phyloP scores from a whole-genome alignment of 2,888 invertebrate genomes.

The Salpingus planirostris region DNA sequence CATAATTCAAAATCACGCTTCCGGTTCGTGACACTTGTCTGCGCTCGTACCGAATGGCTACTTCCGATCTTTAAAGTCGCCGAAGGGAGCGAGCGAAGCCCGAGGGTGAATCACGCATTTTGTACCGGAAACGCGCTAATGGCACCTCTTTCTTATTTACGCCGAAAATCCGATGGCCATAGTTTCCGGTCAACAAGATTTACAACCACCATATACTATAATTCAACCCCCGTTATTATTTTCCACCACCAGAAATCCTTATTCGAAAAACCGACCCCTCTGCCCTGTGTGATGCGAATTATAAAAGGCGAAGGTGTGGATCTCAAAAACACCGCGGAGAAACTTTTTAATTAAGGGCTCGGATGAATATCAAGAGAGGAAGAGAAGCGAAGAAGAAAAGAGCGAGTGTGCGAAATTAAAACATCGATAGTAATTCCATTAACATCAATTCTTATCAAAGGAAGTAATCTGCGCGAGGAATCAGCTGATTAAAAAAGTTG shows the following conservation, averaged over 20 bases:
- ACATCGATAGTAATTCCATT: constrained; percentile 42
- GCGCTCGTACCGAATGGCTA: constrained; percentile 36
- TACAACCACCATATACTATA: too few species aligned
- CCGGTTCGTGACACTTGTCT: constrained; percentile 38
- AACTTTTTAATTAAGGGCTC: constrained; percentile 23
- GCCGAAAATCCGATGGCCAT: constrained; percentile 17
- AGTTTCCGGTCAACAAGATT: constrained; percentile 25
- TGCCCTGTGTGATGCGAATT: too few species aligned
- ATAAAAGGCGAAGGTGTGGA: too few species aligned
- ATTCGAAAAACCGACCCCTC: too few species aligned
- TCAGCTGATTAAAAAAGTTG: constrained; percentile 43
- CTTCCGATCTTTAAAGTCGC: constrained; percentile 39
- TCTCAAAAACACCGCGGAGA: constrained; percentile 7
- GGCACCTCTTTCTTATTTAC: constrained; percentile 20
- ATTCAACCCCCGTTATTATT: too few species aligned
- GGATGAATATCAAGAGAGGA: too few species aligned
- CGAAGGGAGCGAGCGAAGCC: constrained; percentile 20
- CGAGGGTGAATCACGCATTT: constrained; percentile 19
- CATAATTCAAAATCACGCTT: constrained; percentile 40
- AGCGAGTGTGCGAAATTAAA: constrained; percentile 24
- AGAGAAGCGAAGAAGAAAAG: too few species aligned
- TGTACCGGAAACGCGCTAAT: constrained; percentile 18
- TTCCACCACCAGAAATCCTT: too few species aligned
- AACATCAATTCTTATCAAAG: constrained; percentile 39
- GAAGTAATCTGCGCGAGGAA: constrained; percentile 40